Conservation (phyloP, 2,888 invertebrate genomes). For the Cheilosia impressa region DNA sequence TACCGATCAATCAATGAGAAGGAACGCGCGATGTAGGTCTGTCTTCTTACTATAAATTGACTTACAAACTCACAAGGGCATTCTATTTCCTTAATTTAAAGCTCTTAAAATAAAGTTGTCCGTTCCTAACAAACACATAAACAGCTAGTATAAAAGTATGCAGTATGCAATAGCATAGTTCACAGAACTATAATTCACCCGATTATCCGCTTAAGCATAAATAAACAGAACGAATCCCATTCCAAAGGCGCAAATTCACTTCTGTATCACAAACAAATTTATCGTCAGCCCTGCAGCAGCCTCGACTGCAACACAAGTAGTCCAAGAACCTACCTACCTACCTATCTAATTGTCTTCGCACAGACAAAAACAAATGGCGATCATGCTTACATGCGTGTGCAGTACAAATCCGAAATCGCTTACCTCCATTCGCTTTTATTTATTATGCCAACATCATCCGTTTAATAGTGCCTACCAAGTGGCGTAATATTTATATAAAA, state of each 20-base stretch:
- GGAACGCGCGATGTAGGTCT: too few species aligned
- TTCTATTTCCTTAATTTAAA: too few species aligned
- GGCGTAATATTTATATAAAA: slow-evolving; percentile 70
- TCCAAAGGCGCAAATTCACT: slow-evolving; percentile 8
- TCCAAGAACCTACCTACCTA: neutral
- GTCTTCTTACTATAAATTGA: too few species aligned
- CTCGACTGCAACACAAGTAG: slow-evolving; percentile 36
- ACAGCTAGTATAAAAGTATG: too few species aligned
- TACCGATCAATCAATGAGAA: too few species aligned
- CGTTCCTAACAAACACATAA: too few species aligned
- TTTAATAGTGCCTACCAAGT: slow-evolving; percentile 67
- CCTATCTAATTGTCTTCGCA: slow-evolving; percentile 38
- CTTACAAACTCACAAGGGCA: too few species aligned
- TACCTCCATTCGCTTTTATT: slow-evolving; percentile 58
- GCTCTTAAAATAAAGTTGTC: too few species aligned
- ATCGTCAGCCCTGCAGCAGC: slow-evolving; percentile 43
- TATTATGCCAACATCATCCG: slow-evolving; percentile 73
- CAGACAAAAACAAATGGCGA: slow-evolving; percentile 70
- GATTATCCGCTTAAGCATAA: slow-evolving; percentile 25
- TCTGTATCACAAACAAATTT: slow-evolving; percentile 59
- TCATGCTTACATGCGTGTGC: slow-evolving; percentile 68
- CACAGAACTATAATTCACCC: neutral
- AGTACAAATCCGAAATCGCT: slow-evolving; percentile 55
- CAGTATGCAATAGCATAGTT: neutral
- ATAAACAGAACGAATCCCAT: slow-evolving; percentile 18